These are phyloP conservation scores for Colletes gigas DNA, from an alignment of 1,140 invertebrate species.

Conservation along the genomic window DNA sequence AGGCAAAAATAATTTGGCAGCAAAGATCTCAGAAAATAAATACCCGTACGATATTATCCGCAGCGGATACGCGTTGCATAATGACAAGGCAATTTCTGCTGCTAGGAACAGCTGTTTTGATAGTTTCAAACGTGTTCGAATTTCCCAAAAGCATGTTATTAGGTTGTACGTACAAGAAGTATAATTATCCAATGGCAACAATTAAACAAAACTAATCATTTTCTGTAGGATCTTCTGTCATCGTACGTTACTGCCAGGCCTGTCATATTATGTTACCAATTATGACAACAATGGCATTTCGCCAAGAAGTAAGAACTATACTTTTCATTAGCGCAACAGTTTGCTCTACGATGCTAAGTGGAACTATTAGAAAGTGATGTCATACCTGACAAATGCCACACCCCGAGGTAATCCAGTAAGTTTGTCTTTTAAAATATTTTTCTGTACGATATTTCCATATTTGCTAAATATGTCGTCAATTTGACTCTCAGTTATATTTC, in stretches of 20 bases:
- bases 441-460: conserved; percentile 94
- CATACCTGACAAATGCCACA: conserved; percentile 95
- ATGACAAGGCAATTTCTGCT: conserved; percentile 55
- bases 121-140: conserved; percentile 57
- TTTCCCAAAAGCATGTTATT: conserved; percentile 25
- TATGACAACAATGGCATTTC: conserved; percentile 28
- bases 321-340: neutral
- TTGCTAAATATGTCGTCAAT: conserved; percentile 92
- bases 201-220: too few species aligned
- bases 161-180: neutral
- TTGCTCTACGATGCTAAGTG: neutral
- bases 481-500: conserved; percentile 89
- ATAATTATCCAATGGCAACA: neutral
- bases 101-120: conserved; percentile 47
- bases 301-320: conserved; percentile 16
- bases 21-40: conserved; percentile 61
- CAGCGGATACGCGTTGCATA: conserved; percentile 56
- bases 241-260: neutral
- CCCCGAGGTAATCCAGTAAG: conserved; percentile 91
- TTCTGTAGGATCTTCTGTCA: neutral
- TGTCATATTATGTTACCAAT: conserved; percentile 13
- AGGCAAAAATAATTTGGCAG: conserved; percentile 73
- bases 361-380: conserved; percentile 23
- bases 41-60: conserved; percentile 30
- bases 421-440: conserved; percentile 94